A percentile compares a stretch with the other conserved stretches of the same genome.
These are phyloP conservation scores for Bombus soroeensis DNA, from an alignment of 1,140 invertebrate genomes.

Conservation along the genomic window DNA sequence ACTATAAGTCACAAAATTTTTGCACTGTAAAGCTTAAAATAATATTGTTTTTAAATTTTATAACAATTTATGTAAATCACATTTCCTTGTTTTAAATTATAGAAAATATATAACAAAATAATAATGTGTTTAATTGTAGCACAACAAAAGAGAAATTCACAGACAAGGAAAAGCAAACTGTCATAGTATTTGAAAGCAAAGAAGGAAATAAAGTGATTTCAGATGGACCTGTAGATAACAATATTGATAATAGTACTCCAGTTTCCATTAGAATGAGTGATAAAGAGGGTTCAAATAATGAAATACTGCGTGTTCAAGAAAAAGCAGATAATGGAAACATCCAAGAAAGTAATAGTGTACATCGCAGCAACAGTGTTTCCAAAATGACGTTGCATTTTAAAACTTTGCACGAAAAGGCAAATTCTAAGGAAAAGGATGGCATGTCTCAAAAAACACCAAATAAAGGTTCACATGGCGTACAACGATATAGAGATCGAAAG, in stretches of 20 bases:
- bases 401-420: conserved; percentile 61
- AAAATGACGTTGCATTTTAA: conserved; percentile 71
- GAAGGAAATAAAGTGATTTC: background rate
- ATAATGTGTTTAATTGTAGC: conserved; percentile 15
- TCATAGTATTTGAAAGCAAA: background rate
- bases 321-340: background rate
- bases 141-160: background rate
- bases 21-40: background rate
- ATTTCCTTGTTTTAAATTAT: background rate
- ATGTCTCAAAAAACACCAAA: background rate
- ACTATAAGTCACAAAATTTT: background rate
- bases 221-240: conserved; percentile 5
- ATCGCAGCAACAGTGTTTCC: conserved; percentile 64
- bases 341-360: conserved; percentile 25
- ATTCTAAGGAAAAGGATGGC: conserved; percentile 28
- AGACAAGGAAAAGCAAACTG: conserved; percentile 29
- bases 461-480: conserved; percentile 42
- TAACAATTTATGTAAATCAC: background rate
- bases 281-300: conserved; percentile 24
- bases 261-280: conserved; percentile 14
- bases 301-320: background rate
- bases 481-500: conserved; percentile 64
- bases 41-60: background rate
- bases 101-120: conserved; percentile 1
- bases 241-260: conserved; percentile 4